Base-by-base conservation (phyloP, 2,113 vertebrate species). In the Seriola dumerili region DNA sequence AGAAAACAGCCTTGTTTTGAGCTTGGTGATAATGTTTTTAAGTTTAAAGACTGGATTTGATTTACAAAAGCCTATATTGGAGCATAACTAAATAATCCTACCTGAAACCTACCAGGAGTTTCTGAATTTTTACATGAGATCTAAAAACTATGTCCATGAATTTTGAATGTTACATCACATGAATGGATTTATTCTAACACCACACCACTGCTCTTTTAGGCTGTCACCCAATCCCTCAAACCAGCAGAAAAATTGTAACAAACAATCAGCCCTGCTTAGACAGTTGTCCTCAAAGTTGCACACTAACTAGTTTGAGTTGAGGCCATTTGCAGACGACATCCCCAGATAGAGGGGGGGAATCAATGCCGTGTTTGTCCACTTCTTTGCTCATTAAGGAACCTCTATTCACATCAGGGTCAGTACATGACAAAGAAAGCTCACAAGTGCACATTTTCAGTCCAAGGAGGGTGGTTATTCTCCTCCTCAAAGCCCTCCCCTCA, bases 321-420 rank as follows among this genome's bases (percentile, higher is more conserved):
- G 88, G 90, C 76, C 86, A 80, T 92, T 86, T 81, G 85, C 70
- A 46, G 77, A 79, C 54, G 65, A 69, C 85, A 83, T 85, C 78
- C 78, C 69, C 67, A 5, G 80, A 85, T 62, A 73, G 87, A 62
- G 66, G n/a, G 65, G 16, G 10, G 61, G 42, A 88, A 94, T 95
- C 92, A 95, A 95, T 94, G 94, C 78, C 54, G 74, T 93, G 89
- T 94, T 94, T 95, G 94, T 96, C 90, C 85, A 88, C 87, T 88
- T 76, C 88, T 88, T 70, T 62, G 85, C 94, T 94, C 91, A 93
- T 94, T 93, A 92, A 93, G 90, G 80, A 84, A 76, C 89, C 89
- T 85, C 87, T 92, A 93, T 94, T 94, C 92, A 91, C 84, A 21
- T 81, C 87, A 84, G 75, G 87, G 77, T 85, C 85, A 82, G 79